Percentiles rank a stretch among this genome's conserved stretches.
phyloP scores from a whole-genome alignment of 2,888 invertebrate species.

The Zeuzera pyrina region DNA sequence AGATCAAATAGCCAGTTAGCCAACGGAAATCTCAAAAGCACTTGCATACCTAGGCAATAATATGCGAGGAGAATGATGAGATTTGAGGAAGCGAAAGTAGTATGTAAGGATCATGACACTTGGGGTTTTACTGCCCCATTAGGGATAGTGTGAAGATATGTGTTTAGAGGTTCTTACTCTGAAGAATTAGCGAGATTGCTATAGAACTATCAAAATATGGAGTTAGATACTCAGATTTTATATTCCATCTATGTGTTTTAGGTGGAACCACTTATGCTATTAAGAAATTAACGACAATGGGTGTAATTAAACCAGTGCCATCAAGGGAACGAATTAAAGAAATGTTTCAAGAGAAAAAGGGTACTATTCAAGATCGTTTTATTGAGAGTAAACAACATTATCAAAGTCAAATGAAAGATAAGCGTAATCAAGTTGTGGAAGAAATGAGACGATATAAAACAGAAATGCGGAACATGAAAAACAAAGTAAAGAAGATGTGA shows the following conservation, averaged over 20 bases:
- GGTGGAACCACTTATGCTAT: constrained; percentile 91
- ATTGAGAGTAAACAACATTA: constrained; percentile 68
- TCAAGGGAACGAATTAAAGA: constrained; percentile 75
- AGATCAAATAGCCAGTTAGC: too few relatives aligned
- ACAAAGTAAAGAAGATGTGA: constrained; percentile 58
- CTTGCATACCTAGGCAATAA: too few relatives aligned
- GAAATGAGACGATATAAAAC: constrained; percentile 65
- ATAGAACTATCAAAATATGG: too few relatives aligned
- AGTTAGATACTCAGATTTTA: too few relatives aligned
- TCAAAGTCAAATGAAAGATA: constrained; percentile 54
- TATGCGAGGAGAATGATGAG: too few relatives aligned
- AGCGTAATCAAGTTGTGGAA: constrained; percentile 58
- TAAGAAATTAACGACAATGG: constrained; percentile 83
- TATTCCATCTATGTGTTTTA: constrained; percentile 36
- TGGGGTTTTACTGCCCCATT: too few relatives aligned
- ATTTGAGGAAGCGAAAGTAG: too few relatives aligned
- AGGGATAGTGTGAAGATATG: too few relatives aligned
- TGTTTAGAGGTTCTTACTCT: too few relatives aligned
- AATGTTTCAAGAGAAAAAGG: constrained; percentile 75
- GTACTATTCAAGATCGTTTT: constrained; percentile 74
- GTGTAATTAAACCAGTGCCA: constrained; percentile 88
- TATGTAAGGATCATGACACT: too few relatives aligned
- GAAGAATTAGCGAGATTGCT: too few relatives aligned
- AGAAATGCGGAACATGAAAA: constrained; percentile 62
- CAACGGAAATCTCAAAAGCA: too few relatives aligned